Percentiles rank a stretch among this genome's conserved stretches.
Evolutionary conservation across 2,888 invertebrate species (phyloP).

Genomic region (Aphodius granarius): DNA sequence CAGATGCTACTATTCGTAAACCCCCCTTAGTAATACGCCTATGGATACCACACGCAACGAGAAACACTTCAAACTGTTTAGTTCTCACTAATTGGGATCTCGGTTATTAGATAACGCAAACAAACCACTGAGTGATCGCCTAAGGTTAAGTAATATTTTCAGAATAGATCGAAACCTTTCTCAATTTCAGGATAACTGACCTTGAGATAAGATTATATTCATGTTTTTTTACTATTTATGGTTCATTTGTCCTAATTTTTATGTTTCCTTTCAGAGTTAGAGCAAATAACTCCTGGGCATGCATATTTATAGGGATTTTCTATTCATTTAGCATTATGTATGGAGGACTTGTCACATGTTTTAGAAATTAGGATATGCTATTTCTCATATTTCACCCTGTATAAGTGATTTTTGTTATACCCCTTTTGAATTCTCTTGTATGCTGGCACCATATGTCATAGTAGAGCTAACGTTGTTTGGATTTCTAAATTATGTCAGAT

Average conservation of each 20-base stretch:
- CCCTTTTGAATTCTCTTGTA: neutral
- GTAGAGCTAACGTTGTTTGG: neutral
- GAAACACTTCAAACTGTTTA: neutral
- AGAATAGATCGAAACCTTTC: neutral
- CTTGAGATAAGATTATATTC: too few species aligned
- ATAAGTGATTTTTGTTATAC: too few species aligned
- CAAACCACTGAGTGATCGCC: neutral
- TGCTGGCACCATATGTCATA: neutral
- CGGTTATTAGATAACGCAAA: neutral
- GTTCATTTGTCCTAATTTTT: too few species aligned
- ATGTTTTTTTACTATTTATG: too few species aligned
- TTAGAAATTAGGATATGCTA: too few species aligned
- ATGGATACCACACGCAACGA: neutral
- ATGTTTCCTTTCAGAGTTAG: too few species aligned
- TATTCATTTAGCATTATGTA: too few species aligned
- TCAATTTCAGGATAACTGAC: too few species aligned
- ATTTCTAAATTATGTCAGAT: neutral
- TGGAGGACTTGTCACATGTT: too few species aligned
- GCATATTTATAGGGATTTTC: too few species aligned
- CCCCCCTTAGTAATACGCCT: neutral
- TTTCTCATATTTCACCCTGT: too few species aligned
- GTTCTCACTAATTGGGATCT: neutral
- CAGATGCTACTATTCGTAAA: slow-evolving; percentile 16
- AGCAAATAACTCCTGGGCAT: too few species aligned
- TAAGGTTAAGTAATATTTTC: neutral